Conservation (phyloP, 1,140 invertebrate species). For the Pseudomyrmex sp. region DNA sequence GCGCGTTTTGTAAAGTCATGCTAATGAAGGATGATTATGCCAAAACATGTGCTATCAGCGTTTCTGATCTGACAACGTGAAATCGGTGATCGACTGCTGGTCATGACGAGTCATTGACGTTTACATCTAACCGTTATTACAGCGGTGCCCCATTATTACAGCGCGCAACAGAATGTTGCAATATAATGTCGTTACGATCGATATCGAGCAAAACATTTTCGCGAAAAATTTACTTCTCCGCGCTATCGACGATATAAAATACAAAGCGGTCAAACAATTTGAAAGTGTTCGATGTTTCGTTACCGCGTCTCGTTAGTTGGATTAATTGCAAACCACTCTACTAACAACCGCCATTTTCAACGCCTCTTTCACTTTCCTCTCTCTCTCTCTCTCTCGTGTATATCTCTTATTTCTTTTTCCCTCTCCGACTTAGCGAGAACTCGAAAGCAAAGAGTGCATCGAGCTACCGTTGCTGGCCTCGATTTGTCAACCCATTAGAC, state of each 20-base stretch:
- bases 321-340: conserved; percentile 74
- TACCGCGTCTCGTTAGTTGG: conserved; percentile 68
- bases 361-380: conserved; percentile 69
- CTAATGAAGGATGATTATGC: conserved; percentile 72
- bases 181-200: conserved; percentile 31
- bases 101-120: conserved; percentile 58
- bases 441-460: conserved; percentile 48
- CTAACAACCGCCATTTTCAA: conserved; percentile 75
- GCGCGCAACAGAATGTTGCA: conserved; percentile 43
- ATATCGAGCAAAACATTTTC: neutral
- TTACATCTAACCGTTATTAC: conserved; percentile 36
- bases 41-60: conserved; percentile 67
- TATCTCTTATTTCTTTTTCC: conserved; percentile 39
- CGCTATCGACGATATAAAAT: neutral
- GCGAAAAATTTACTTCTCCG: conserved; percentile 23
- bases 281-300: conserved; percentile 56
- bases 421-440: conserved; percentile 20
- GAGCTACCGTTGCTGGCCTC: conserved; percentile 68
- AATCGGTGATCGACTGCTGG: conserved; percentile 66
- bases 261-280: conserved; percentile 45
- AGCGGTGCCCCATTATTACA: conserved; percentile 29
- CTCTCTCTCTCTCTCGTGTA: neutral
- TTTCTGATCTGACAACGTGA: conserved; percentile 65
- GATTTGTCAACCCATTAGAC: conserved; percentile 76
- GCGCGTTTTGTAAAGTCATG: conserved; percentile 47